These are phyloP conservation scores for Gambusia yucatana DNA, from an alignment of 2,797 vertebrate species.

Conservation along the genomic window DNA sequence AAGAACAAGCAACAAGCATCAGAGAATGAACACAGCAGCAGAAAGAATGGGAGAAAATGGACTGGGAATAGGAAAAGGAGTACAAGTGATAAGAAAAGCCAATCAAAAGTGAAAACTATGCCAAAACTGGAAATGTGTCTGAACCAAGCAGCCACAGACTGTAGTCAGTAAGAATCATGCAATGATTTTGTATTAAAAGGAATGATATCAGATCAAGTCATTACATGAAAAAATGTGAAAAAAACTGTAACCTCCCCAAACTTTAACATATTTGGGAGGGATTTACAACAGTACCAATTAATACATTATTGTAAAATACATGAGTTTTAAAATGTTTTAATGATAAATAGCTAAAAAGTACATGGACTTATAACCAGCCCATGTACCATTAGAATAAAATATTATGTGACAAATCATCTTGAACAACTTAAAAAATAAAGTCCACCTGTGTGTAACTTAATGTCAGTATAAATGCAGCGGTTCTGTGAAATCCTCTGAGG, in stretches of 20 bases:
- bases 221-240: too few species aligned
- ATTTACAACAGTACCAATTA: background rate
- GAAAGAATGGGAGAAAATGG: background rate
- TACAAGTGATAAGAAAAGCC: conserved; percentile 56
- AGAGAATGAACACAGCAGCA: conserved; percentile 17
- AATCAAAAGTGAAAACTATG: conserved; percentile 62
- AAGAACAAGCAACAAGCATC: conserved; percentile 21
- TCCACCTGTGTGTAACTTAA: too few species aligned
- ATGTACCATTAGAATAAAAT: background rate
- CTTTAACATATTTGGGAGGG: background rate
- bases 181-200: conserved; percentile 33
- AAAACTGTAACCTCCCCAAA: background rate
- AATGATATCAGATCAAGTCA: conserved; percentile 27
- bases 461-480: too few species aligned
- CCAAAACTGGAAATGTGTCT: conserved; percentile 7
- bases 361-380: background rate
- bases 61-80: conserved; percentile 28
- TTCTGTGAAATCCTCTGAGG: too few species aligned
- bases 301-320: background rate
- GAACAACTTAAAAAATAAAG: background rate
- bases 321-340: background rate
- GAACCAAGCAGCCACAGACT: background rate
- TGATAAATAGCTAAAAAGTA: background rate
- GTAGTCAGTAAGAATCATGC: conserved; percentile 19
- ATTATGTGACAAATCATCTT: background rate